Percentiles rank a stretch among this genome's conserved stretches.
Evolutionary conservation across 2,888 invertebrate species (phyloP).

Genomic region (Iselma pallidipennis): DNA sequence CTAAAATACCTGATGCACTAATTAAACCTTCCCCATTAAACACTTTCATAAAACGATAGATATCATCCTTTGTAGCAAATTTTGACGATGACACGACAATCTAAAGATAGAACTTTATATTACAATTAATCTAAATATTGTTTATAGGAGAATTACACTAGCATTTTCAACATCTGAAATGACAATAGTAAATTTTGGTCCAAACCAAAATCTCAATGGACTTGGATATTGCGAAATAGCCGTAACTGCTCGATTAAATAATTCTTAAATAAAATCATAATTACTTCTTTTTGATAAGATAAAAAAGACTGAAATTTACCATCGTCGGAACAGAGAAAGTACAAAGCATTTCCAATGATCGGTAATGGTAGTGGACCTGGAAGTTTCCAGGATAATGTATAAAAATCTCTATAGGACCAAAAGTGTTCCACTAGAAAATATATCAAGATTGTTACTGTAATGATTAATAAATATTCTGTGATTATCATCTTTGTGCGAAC

Average conservation of each 20-base stretch:
- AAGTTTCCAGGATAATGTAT: slow-evolving; percentile 21
- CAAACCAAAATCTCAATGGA: slow-evolving; percentile 38
- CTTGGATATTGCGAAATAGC: slow-evolving; percentile 26
- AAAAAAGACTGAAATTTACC: slow-evolving; percentile 26
- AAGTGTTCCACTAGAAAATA: neutral
- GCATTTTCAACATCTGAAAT: slow-evolving; percentile 33
- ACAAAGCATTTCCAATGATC: slow-evolving; percentile 33
- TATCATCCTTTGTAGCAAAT: slow-evolving; percentile 34
- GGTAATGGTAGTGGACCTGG: slow-evolving; percentile 36
- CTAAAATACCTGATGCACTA: slow-evolving; percentile 33
- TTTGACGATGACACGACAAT: slow-evolving; percentile 37
- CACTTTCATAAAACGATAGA: slow-evolving; percentile 35
- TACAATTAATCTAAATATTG: neutral
- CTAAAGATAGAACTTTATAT: slow-evolving; percentile 22
- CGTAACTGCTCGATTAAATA: slow-evolving; percentile 26
- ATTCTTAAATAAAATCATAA: slow-evolving; percentile 23
- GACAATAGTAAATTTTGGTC: slow-evolving; percentile 33
- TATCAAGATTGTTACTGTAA: neutral
- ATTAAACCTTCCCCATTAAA: slow-evolving; percentile 36
- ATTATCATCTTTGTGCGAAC: neutral
- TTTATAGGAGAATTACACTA: slow-evolving; percentile 27
- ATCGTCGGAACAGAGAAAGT: slow-evolving; percentile 33
- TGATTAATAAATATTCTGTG: neutral
- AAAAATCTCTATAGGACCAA: neutral
- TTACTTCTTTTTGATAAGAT: slow-evolving; percentile 1